Evolutionary conservation across 2,797 vertebrate species (phyloP), one percentile per base, ranked within the genome.

Genomic region (Gymnocypris eckloni): DNA sequence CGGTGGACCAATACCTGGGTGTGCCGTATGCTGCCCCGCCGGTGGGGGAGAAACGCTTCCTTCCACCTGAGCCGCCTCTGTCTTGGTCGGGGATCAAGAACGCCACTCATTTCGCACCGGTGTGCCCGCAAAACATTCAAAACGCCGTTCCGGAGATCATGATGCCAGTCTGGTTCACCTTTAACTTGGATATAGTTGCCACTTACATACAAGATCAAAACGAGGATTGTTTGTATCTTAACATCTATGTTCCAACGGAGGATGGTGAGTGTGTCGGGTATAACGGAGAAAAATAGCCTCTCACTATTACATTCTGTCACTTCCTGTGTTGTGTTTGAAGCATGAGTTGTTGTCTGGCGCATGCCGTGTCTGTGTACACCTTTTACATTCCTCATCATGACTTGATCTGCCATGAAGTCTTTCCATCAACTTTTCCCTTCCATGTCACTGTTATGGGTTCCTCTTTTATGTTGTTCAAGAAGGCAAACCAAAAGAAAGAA

Each of bases 51-150:
- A 99, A 98, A 91, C 97, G 98, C 52, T 99, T 99, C 92, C 96
- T 99, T 95, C 98, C 98, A 87, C 98, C 98, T 0, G 98, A 99
- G 88, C 96, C 98, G 0, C 98, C 98, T 0, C 96, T 97, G 0
- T 99, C 98, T 88, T 99, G 98, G 98, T 99, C 98, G 0, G 98
- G 98, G 92, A 98, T 99, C 93, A 98, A 98, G 93, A 99, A 99
- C 0, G 97, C 98, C 92, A 99, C 98, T 70, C 98, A 99, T 93
- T 99, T 99, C 91, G 97, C 98, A 18, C 97, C 98, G 0, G 98
- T 99, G 90, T 99, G 98, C 94, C 98, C 98, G n/a, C 98, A 99
- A 94, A 99, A 99, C 93, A 99, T 99, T 93, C 98, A 99, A 94
- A 99, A 98, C 15, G 97, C 98, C 0, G 98, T 99, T 92, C 98